Conservation (phyloP, 2,797 vertebrate species). For the Anas flavirostris region DNA sequence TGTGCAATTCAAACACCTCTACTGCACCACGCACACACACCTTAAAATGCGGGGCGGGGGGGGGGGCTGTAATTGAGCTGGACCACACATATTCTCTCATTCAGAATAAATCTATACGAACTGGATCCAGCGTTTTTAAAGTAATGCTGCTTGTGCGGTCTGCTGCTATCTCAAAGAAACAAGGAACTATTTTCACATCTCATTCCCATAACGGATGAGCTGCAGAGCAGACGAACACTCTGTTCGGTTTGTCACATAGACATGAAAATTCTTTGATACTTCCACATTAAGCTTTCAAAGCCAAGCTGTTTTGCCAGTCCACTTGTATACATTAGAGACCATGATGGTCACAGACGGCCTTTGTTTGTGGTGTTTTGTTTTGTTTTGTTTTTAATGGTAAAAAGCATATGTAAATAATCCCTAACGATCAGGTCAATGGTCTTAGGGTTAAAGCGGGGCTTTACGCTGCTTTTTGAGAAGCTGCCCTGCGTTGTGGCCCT, state of each 20-base stretch:
- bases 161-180: slow-evolving; percentile 49
- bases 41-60: neutral
- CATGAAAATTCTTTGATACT: neutral
- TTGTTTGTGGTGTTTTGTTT: neutral
- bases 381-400: neutral
- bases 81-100: slow-evolving; percentile 58
- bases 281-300: neutral
- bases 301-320: neutral
- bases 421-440: neutral
- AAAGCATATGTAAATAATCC: neutral
- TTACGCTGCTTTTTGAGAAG: neutral
- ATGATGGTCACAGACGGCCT: neutral
- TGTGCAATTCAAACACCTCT: neutral
- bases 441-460: neutral
- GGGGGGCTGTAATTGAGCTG: slow-evolving; percentile 3
- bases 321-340: neutral
- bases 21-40: neutral
- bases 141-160: slow-evolving; percentile 69
- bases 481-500: neutral
- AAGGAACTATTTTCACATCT: slow-evolving; percentile 45
- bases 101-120: slow-evolving; percentile 35
- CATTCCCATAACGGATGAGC: slow-evolving; percentile 38
- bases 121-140: neutral
- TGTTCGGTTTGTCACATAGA: neutral
- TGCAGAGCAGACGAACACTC: slow-evolving; percentile 15